A percentile compares a stretch with the other conserved stretches of the same genome.
Evolutionary conservation across 2,113 vertebrate genomes (phyloP).

Genomic region (Otus sunia): DNA sequence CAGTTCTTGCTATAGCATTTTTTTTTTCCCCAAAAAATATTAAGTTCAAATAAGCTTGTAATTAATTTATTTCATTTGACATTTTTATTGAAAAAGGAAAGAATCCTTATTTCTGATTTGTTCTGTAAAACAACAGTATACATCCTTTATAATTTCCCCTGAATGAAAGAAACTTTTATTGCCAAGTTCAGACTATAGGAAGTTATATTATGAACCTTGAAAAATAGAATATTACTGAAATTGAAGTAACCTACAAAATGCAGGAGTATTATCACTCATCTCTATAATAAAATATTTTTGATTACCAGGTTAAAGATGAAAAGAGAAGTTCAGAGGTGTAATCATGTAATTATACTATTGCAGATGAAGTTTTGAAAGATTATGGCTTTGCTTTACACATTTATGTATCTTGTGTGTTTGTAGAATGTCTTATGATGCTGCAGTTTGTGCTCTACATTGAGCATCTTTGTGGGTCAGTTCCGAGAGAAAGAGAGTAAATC

Average conservation of each 20-base stretch:
- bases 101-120: background rate
- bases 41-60: background rate
- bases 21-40: background rate
- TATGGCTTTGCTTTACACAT: background rate
- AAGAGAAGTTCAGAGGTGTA: background rate
- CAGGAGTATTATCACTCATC: background rate
- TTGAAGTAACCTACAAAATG: background rate
- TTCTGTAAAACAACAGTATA: background rate
- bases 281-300: background rate
- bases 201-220: background rate
- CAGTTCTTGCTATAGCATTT: rapidly evolving
- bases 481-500: background rate
- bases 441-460: background rate
- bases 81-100: background rate
- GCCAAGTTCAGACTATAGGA: background rate
- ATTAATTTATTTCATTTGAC: background rate
- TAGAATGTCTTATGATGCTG: background rate
- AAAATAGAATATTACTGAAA: background rate
- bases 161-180: background rate
- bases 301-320: background rate
- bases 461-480: background rate
- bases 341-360: background rate
- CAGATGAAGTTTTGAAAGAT: background rate
- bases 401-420: background rate
- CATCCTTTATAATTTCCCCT: background rate